A percentile compares a stretch with the other conserved stretches of the same genome.
These are phyloP conservation scores for Neolamprologus ventralis DNA, from an alignment of 2,113 vertebrate genomes.

Conservation along the genomic window DNA sequence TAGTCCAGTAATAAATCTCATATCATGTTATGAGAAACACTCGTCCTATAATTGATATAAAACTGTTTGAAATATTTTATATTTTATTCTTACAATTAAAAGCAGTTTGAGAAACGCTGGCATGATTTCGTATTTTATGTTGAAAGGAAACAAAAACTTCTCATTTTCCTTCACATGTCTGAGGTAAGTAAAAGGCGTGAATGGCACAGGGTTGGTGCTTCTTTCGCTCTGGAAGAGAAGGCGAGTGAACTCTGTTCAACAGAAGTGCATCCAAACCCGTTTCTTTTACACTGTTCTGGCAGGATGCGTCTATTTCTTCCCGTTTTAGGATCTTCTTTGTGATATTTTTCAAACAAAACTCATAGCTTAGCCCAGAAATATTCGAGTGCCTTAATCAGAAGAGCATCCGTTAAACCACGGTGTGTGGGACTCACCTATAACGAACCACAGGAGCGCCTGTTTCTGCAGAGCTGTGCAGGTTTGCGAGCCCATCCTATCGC, in stretches of 20 bases:
- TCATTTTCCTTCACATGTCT: neutral
- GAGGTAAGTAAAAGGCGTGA: neutral
- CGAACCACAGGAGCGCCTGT: slow-evolving; percentile 45
- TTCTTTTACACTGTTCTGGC: neutral
- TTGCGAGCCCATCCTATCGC: slow-evolving; percentile 34
- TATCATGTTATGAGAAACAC: neutral
- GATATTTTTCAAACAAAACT: neutral
- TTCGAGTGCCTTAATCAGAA: neutral
- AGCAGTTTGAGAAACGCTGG: neutral
- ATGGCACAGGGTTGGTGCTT: neutral
- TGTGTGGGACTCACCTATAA: slow-evolving; percentile 45
- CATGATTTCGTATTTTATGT: neutral
- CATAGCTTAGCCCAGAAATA: neutral
- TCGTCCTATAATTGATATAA: neutral
- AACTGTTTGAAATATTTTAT: neutral
- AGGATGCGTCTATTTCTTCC: neutral
- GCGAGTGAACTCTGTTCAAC: neutral
- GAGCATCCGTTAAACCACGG: neutral
- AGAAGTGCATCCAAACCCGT: neutral
- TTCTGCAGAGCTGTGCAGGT: slow-evolving; percentile 1
- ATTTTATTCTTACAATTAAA: neutral
- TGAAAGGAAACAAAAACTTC: neutral
- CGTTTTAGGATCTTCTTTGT: neutral
- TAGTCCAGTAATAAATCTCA: neutral
- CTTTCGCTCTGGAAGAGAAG: neutral